Base-by-base conservation (phyloP, 2,797 vertebrate genomes). In the Phataginus tricuspis region DNA sequence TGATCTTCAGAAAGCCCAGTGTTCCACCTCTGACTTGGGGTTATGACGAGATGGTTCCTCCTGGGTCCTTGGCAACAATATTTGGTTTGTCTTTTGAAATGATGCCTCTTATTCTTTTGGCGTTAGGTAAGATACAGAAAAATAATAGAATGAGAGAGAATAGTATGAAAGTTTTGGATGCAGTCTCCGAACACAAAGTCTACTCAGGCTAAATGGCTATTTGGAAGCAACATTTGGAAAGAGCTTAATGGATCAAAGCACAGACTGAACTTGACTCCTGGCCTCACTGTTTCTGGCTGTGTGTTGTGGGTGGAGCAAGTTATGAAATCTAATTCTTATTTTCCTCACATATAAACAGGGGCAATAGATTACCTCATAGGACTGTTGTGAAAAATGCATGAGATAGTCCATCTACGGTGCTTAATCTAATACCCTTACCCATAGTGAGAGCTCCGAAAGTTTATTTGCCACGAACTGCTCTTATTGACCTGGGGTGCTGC, bases 201-300 rank as follows among this genome's bases (percentile, higher is more conserved):
- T 69, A 37, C 11, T 64, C 16, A 74, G 27, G 49, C 16, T 85
- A 85, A 77, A 7, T 57, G 49, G 45, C 27, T 93, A 80, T 90
- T 90, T 61, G 84, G 61, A 91, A 92, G 53, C 15, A 82, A 15
- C 69, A 69, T 86, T 89, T 75, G 37, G 45, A 93, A 45, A 86
- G 2, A 39, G 29, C 49, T 87, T 55, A 59, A 29, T 21, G 53
- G 37, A 87, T 63, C 89, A 86, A 77, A 77, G 53, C 12, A 55
- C 45, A 89, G 66, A 12, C 34, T 37, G 51, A 39, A 18, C 53
- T 23, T n/a, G 66, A 74, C 16, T 63, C 27, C 14, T 8, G 45
- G 64, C 18, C 39, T 92, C 68, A 23, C 37, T 86, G 2, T 86
- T 94, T 74, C 42, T 37, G 72, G 34, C 49, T 45, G 0, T 39